Conservation (phyloP, 2,113 vertebrate species). For the Prunella fulvescens region DNA sequence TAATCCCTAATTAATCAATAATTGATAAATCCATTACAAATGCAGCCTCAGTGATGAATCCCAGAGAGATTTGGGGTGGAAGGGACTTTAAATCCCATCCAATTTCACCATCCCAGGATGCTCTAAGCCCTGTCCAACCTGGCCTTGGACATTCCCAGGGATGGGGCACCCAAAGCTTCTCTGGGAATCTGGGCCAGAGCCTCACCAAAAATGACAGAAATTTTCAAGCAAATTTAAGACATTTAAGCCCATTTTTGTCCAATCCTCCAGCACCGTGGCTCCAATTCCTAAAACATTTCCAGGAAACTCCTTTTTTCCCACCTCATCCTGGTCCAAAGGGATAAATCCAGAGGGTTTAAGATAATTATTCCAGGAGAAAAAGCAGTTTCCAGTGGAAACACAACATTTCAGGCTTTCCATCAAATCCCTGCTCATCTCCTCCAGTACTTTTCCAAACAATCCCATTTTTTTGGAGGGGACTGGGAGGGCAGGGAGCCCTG, state of each 20-base stretch:
- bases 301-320: background rate
- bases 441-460: background rate
- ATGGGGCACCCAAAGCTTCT: background rate
- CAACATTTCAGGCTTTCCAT: background rate
- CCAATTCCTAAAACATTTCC: background rate
- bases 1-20: background rate
- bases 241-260: accelerated
- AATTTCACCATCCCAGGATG: background rate
- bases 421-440: background rate
- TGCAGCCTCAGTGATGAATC: background rate
- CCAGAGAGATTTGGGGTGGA: background rate
- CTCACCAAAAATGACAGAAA: background rate
- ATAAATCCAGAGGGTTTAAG: background rate
- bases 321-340: background rate
- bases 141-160: background rate
- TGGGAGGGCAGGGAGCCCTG: background rate
- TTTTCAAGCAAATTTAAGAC: background rate
- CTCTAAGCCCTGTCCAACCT: background rate
- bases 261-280: accelerated
- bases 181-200: background rate
- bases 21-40: background rate
- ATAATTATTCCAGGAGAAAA: background rate
- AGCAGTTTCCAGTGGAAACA: background rate
- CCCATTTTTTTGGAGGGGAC: background rate
- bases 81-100: background rate